Conservation (phyloP, 1,140 invertebrate genomes). For the Rhizoglyphus robini region DNA sequence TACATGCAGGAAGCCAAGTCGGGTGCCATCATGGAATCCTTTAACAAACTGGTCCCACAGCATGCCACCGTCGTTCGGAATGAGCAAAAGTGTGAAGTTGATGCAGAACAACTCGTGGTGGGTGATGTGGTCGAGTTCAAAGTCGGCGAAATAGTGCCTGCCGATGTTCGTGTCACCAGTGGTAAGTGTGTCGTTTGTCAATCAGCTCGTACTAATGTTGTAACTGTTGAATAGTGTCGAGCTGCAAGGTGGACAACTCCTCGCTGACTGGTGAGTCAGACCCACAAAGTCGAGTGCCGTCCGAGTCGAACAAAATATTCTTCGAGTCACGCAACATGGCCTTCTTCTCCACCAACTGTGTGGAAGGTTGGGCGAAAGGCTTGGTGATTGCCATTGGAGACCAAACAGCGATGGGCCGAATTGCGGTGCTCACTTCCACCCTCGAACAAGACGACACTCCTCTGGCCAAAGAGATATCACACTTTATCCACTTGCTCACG, state of each 20-base stretch:
- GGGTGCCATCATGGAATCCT: slow-evolving; percentile 28
- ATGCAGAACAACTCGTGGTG: slow-evolving; percentile 28
- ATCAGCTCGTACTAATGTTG: too few species aligned
- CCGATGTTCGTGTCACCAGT: slow-evolving; percentile 59
- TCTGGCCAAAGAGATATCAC: slow-evolving; percentile 56
- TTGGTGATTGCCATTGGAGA: slow-evolving; percentile 92
- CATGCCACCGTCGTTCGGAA: slow-evolving; percentile 11
- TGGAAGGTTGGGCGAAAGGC: slow-evolving; percentile 57
- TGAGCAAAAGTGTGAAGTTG: neutral
- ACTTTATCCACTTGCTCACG: slow-evolving; percentile 97
- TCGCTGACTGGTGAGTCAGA: slow-evolving; percentile 62
- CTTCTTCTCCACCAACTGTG: slow-evolving; percentile 55
- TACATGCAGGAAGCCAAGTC: slow-evolving; percentile 35
- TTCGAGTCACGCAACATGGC: slow-evolving; percentile 55
- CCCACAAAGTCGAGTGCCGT: slow-evolving; percentile 43
- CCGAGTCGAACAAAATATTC: slow-evolving; percentile 50
- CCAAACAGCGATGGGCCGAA: slow-evolving; percentile 92
- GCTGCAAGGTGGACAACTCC: slow-evolving; percentile 60
- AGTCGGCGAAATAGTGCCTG: slow-evolving; percentile 66
- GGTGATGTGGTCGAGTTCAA: slow-evolving; percentile 69
- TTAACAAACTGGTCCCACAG: slow-evolving; percentile 38
- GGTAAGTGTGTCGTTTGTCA: slow-evolving; percentile 38
- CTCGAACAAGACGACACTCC: slow-evolving; percentile 72
- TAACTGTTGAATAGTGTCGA: slow-evolving; percentile 30
- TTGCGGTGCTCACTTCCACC: slow-evolving; percentile 86